Evolutionary conservation across 2,113 vertebrate genomes (phyloP), one percentile per base, ranked within the genome.

Genomic region (Tylochromis polylepis): DNA sequence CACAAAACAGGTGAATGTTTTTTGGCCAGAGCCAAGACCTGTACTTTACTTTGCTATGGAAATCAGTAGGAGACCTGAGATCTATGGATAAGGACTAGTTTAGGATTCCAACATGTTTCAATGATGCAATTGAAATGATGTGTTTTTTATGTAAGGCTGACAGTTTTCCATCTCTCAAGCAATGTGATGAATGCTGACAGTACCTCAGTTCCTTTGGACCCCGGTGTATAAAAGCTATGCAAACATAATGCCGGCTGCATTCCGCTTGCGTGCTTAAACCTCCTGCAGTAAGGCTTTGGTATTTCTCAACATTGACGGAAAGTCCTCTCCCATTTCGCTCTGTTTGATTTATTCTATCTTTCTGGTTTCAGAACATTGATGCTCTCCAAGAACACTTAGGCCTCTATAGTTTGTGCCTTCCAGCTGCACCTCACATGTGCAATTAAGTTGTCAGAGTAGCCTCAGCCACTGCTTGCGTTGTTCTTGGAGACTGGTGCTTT

Each of bases 361-460:
- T 46, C 82, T 85, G 82, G 83, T 89, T 91, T 90, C 49, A 85
- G 91, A 91, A 88, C 86, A 78, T 78, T 86, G 77, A 88, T 87
- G 87, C 79, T 88, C 87, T 91, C 89, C 88, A 90, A 93, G 82
- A 92, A 88, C 83, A 84, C 88, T 88, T 58, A 86, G 51, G 86
- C 84, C 88, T 90, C 79, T 72, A 24, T 85, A 85, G 77, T 84
- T 81, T 75, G 72, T 83, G 89, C 89, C 88, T 85, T 90, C 81
- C 92, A 94, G 89, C 92, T 95, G 92, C 87, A 90, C 85, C 85
- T 95, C 92, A 91, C 89, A 86, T 93, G 89, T 93, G 88, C 88
- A 94, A 87, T 94, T 94, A 93, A 92, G 85, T 86, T 94, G 91
- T 95, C 91, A 92, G 81, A 89, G 72, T 90, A 91, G 91, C 91